These are phyloP conservation scores for Eretmocerus hayati DNA, from an alignment of 2,888 invertebrate genomes.

Conservation along the genomic window DNA sequence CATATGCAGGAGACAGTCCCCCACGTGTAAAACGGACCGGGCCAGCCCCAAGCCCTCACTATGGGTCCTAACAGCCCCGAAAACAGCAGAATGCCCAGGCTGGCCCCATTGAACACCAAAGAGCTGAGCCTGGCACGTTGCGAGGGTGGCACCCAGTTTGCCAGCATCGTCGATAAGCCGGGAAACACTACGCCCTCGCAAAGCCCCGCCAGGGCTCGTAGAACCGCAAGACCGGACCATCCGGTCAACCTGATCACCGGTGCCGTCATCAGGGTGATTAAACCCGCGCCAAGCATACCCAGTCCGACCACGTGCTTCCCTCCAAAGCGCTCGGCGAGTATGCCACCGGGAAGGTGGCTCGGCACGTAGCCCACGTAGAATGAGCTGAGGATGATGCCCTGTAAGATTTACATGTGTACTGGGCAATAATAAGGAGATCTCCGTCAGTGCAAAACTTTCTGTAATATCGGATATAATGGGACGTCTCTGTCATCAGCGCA, in stretches of 20 bases:
- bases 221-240: constrained; percentile 62
- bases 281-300: constrained; percentile 73
- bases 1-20: constrained; percentile 66
- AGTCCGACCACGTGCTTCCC: constrained; percentile 80
- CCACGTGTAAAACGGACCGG: constrained; percentile 73
- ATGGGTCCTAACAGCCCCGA: constrained; percentile 62
- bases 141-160: constrained; percentile 72
- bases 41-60: constrained; percentile 58
- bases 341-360: constrained; percentile 77
- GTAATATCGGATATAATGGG: too few relatives aligned
- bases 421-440: too few relatives aligned
- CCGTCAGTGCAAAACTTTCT: too few relatives aligned
- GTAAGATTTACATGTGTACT: constrained; percentile 35
- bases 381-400: constrained; percentile 71
- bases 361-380: constrained; percentile 83
- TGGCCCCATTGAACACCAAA: constrained; percentile 71
- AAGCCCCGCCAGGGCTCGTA: constrained; percentile 72
- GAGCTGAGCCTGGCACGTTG: constrained; percentile 66
- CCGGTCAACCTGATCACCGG: constrained; percentile 60
- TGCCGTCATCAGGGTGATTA: constrained; percentile 79
- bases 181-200: constrained; percentile 82
- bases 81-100: constrained; percentile 57
- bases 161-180: constrained; percentile 71
- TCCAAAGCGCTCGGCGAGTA: constrained; percentile 72
- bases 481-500: too few relatives aligned